phyloP scores from a whole-genome alignment of 2,888 invertebrate genomes.

The Creontiades dilutus region DNA sequence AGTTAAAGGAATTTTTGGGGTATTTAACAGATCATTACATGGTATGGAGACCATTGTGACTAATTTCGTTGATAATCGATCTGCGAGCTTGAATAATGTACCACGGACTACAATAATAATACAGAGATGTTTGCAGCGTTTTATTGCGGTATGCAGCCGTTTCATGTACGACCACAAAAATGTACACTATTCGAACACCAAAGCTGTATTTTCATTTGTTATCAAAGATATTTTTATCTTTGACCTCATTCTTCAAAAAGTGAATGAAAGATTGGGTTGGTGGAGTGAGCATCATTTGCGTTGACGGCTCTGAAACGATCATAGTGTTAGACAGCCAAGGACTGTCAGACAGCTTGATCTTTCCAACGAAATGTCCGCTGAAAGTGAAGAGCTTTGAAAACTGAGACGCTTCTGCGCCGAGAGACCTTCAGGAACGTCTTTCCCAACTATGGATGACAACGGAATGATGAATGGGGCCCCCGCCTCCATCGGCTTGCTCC shows the following conservation, averaged over 20 bases:
- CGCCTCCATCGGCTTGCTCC: background rate
- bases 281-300: slow-evolving; percentile 34
- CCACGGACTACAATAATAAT: no score
- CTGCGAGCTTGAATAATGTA: no score
- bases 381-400: slow-evolving; percentile 59
- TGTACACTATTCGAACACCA: no score
- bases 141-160: no score
- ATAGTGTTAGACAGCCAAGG: background rate
- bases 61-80: no score
- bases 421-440: slow-evolving; percentile 52
- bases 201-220: no score
- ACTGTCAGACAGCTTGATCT: slow-evolving; percentile 46
- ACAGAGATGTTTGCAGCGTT: no score
- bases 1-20: no score
- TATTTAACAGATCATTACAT: no score
- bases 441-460: slow-evolving; percentile 68
- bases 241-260: background rate
- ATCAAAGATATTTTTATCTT: no score
- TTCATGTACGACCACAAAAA: no score
- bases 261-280: background rate
- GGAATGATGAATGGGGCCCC: slow-evolving; percentile 62
- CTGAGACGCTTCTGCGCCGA: slow-evolving; percentile 27
- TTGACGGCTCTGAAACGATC: slow-evolving; percentile 19
- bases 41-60: no score
- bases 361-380: slow-evolving; percentile 44